Conservation (phyloP, 1,140 invertebrate species). For the Tetragnatha versicolor region DNA sequence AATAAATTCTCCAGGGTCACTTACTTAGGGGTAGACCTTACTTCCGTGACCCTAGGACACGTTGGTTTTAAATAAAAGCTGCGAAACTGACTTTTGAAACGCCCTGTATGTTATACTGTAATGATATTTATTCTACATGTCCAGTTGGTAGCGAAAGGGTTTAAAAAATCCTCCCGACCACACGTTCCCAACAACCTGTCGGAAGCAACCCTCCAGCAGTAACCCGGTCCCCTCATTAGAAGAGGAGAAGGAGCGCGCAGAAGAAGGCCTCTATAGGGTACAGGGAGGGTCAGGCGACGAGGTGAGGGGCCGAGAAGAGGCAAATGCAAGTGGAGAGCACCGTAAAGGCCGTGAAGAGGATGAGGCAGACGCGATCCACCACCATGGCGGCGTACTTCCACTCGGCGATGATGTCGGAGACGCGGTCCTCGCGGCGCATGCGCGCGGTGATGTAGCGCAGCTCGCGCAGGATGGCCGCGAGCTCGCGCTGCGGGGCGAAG, state of each 20-base stretch:
- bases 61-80: too few species aligned
- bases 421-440: slow-evolving; percentile 87
- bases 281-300: slow-evolving; percentile 76
- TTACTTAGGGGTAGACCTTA: too few species aligned
- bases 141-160: too few species aligned
- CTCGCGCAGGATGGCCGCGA: slow-evolving; percentile 94
- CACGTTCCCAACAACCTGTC: too few species aligned
- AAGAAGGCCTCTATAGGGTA: background rate
- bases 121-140: too few species aligned
- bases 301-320: slow-evolving; percentile 93
- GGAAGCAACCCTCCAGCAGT: too few species aligned
- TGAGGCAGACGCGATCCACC: slow-evolving; percentile 97
- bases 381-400: slow-evolving; percentile 99
- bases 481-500: slow-evolving; percentile 75
- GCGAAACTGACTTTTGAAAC: too few species aligned
- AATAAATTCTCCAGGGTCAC: too few species aligned
- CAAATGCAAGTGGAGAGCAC: slow-evolving; percentile 95
- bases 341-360: slow-evolving; percentile 97
- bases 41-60: too few species aligned
- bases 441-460: slow-evolving; percentile 91
- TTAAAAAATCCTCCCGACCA: too few species aligned
- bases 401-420: slow-evolving; percentile 87
- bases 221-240: too few species aligned
- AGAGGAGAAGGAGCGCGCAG: background rate
- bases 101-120: too few species aligned